Conservation (phyloP, 1,140 invertebrate species). For the Drosophila subpulchrella region DNA sequence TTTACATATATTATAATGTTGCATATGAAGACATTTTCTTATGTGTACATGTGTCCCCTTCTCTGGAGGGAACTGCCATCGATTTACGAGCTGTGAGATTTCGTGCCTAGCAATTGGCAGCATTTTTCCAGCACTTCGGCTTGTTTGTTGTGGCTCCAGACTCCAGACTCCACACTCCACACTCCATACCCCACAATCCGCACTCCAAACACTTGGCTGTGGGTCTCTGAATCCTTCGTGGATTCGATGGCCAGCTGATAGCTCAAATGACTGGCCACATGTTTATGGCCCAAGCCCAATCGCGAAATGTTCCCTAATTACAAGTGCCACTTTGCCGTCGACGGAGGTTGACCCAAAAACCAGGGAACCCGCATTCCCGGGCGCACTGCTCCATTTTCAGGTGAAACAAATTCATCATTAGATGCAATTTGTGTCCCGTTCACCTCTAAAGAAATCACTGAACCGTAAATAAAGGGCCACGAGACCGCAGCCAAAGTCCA, state of each 20-base stretch:
- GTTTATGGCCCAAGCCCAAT: slow-evolving; percentile 25
- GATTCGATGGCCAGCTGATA: slow-evolving; percentile 65
- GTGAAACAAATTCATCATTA: slow-evolving; percentile 49
- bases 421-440: slow-evolving; percentile 46
- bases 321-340: slow-evolving; percentile 22
- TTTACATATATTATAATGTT: too few species aligned
- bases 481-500: slow-evolving; percentile 25
- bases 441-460: slow-evolving; percentile 8
- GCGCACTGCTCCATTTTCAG: slow-evolving; percentile 33
- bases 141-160: slow-evolving; percentile 28
- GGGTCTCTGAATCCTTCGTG: slow-evolving; percentile 26
- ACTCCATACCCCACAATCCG: too few species aligned
- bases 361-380: slow-evolving; percentile 11
- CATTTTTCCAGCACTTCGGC: slow-evolving; percentile 19
- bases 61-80: slow-evolving; percentile 46
- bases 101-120: slow-evolving; percentile 60
- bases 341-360: slow-evolving; percentile 22
- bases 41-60: slow-evolving; percentile 7
- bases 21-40: neutral
- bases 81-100: slow-evolving; percentile 81
- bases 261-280: slow-evolving; percentile 38
- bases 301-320: slow-evolving; percentile 41
- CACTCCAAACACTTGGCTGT: slow-evolving; percentile 21
- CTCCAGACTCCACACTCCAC: neutral
- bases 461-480: slow-evolving; percentile 47